phyloP scores from a whole-genome alignment of 2,797 vertebrate genomes.

The Passerculus sandwichensis region DNA sequence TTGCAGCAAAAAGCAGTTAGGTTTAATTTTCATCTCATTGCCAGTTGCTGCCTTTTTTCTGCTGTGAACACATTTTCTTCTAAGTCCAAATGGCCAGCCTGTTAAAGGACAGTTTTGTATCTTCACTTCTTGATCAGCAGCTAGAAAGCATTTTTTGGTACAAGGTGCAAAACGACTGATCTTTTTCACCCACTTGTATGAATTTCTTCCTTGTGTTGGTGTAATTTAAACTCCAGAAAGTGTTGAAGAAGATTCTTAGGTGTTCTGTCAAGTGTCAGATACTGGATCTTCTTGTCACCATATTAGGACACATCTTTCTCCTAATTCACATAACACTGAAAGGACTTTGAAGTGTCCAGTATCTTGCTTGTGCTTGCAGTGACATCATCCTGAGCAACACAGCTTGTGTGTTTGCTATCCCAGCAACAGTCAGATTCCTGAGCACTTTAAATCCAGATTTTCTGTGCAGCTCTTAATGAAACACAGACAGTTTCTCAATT shows the following conservation, averaged over 20 bases:
- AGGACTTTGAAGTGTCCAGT: not conserved
- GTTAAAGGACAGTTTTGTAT: not conserved
- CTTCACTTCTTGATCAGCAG: not conserved
- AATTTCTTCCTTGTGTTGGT: not conserved
- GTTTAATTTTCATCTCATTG: not conserved
- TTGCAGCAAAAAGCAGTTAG: not conserved
- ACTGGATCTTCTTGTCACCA: not conserved
- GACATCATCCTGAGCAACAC: not conserved
- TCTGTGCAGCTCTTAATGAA: not conserved
- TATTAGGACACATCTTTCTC: not conserved
- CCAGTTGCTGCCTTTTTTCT: not conserved
- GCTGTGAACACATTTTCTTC: not conserved
- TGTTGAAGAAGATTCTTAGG: not conserved
- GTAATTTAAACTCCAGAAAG: not conserved
- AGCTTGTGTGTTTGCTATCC: not conserved
- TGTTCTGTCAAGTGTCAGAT: not conserved
- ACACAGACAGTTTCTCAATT: not conserved
- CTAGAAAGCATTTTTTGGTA: not conserved
- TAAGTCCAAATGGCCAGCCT: not conserved
- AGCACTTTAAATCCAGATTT: not conserved
- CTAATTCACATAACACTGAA: not conserved
- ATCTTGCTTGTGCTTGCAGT: not conserved
- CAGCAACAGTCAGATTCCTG: not conserved
- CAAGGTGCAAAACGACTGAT: not conserved
- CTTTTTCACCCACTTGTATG: not conserved